Conservation (phyloP, 2,888 invertebrate genomes). For the Clistopyga incitator region DNA sequence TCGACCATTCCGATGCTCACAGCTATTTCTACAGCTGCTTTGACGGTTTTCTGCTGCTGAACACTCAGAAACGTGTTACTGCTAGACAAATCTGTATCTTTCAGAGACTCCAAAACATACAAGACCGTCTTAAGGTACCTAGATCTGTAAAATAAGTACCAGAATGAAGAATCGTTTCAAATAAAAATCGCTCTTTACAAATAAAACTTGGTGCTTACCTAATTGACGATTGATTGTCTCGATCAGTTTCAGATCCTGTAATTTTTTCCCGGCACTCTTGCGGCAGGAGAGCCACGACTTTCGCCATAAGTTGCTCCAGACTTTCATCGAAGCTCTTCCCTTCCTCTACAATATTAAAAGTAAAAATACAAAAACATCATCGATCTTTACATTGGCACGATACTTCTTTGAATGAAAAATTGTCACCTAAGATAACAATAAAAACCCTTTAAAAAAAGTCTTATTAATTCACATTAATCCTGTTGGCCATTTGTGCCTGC, state of each 20-base stretch:
- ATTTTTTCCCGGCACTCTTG: constrained; percentile 82
- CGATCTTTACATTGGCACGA: neutral
- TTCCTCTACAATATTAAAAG: constrained; percentile 72
- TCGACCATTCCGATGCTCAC: constrained; percentile 88
- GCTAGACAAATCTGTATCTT: constrained; percentile 62
- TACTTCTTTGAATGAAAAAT: neutral
- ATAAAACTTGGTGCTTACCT: constrained; percentile 49
- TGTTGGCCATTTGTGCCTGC: neutral
- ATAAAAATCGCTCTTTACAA: neutral
- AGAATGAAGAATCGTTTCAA: constrained; percentile 17
- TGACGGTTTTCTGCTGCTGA: constrained; percentile 88
- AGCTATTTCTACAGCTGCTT: constrained; percentile 87
- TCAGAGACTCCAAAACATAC: constrained; percentile 71
- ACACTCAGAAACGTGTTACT: constrained; percentile 86
- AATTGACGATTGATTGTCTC: constrained; percentile 69
- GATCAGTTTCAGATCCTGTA: constrained; percentile 80
- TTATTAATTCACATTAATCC: no score
- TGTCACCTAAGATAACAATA: no score
- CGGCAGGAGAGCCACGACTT: constrained; percentile 82
- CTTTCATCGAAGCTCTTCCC: constrained; percentile 73
- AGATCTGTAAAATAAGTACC: constrained; percentile 68
- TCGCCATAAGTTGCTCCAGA: constrained; percentile 74
- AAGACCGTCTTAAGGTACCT: constrained; percentile 73
- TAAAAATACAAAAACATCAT: neutral
- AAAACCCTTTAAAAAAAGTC: no score